Conservation (phyloP, 1,140 invertebrate species). For the Hypsibius dujardini region DNA sequence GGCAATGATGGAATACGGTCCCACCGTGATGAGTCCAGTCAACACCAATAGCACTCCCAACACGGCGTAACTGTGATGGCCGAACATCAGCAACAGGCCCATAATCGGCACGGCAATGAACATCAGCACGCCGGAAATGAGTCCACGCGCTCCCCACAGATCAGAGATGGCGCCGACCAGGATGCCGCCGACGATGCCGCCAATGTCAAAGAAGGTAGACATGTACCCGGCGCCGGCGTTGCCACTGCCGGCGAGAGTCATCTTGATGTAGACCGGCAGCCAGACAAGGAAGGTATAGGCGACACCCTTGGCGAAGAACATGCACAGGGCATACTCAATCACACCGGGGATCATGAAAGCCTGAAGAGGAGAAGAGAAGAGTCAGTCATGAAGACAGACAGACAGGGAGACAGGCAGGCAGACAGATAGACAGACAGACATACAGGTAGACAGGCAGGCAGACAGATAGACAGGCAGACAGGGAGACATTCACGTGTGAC, state of each 20-base stretch:
- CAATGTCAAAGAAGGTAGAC: conserved; percentile 23
- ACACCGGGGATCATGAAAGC: conserved; percentile 33
- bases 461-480: too few relatives aligned
- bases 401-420: too few relatives aligned
- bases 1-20: conserved; percentile 84
- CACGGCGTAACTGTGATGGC: background rate
- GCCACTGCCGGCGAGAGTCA: conserved; percentile 27
- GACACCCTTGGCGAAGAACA: conserved; percentile 38
- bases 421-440: too few relatives aligned
- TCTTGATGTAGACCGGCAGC: conserved; percentile 37
- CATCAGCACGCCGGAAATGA: conserved; percentile 65
- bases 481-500: conserved; percentile 23
- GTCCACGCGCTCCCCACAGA: conserved; percentile 56
- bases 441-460: too few relatives aligned
- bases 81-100: background rate
- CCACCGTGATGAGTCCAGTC: conserved; percentile 70
- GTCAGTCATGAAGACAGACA: too few relatives aligned
- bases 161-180: conserved; percentile 64
- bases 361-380: too few relatives aligned
- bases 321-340: conserved; percentile 35
- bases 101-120: conserved; percentile 38
- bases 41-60: conserved; percentile 46
- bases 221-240: conserved; percentile 34
- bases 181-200: too few relatives aligned
- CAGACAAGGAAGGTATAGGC: conserved; percentile 42